phyloP scores from a whole-genome alignment of 2,797 vertebrate genomes.

The Artibeus lituratus region DNA sequence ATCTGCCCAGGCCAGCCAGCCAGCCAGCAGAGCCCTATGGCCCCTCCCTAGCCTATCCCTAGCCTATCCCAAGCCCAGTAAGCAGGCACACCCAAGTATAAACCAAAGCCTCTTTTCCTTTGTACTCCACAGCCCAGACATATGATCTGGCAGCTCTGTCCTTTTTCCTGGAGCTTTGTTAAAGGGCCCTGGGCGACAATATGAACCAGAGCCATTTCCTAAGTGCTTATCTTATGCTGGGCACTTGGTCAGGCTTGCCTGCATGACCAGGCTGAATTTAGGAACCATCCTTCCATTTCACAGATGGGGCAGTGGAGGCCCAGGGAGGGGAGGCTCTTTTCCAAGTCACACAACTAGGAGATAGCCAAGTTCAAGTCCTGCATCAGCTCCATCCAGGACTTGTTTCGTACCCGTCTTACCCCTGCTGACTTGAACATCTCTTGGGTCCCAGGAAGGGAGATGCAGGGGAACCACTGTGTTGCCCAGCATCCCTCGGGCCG shows the following conservation, averaged over 20 bases:
- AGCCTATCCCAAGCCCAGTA: background rate
- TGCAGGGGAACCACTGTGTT: background rate
- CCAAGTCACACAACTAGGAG: background rate
- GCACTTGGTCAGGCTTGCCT: background rate
- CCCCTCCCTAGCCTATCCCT: background rate
- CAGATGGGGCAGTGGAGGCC: background rate
- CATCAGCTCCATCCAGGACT: background rate
- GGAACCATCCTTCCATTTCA: background rate
- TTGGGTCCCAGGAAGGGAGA: background rate
- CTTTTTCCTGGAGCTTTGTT: background rate
- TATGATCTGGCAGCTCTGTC: background rate
- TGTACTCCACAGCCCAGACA: background rate
- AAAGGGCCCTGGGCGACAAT: background rate
- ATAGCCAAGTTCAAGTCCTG: background rate
- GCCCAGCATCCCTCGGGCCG: background rate
- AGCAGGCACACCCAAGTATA: background rate
- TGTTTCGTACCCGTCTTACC: background rate
- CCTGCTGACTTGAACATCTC: background rate
- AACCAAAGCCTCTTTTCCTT: background rate
- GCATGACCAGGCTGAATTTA: rapidly evolving
- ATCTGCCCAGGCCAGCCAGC: background rate
- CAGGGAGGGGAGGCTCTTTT: background rate
- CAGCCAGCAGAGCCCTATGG: background rate
- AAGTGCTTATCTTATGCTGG: background rate
- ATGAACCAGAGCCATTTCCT: background rate